Base-by-base conservation (phyloP, 1,140 invertebrate genomes). In the Watersipora subatra region DNA sequence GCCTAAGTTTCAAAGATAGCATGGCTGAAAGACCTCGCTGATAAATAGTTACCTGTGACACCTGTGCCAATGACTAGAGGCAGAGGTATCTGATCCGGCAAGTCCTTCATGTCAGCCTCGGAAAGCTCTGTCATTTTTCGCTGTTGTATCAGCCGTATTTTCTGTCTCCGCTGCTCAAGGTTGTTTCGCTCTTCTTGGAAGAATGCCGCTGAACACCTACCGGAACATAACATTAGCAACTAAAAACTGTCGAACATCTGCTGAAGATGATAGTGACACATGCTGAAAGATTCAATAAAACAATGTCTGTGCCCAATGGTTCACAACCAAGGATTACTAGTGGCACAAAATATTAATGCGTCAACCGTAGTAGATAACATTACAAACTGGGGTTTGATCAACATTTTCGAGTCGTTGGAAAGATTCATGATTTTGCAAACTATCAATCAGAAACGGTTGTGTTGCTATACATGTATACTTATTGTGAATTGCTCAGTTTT, bases 41-140 rank as follows among this genome's bases (percentile, higher is more conserved):
- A n/a, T n/a, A n/a, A n/a, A n/a, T n/a, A n/a, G 34, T 46, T 73
- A 69, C 91, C 92, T 46, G 91, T 85, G 0, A 98, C 94, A 85
- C 96, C 97, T 34, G 92, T 96, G 24, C 96, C 96, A 72, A 99
- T 90, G 19, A 96, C 91, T 64, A 97, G 82, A 68, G 95, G 92
- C 76, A 97, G 85, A 2, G 96, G 96, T 72, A 80, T 93, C 83
- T 97, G 92, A 68, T 90, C 85, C 12, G 96, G 96, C 69, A 99
- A 84, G 82, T 98, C 95, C 82, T 92, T 91, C 71, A 85, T 85
- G 64, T 88, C 85, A 62, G 82, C 65, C 25, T 67, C 69, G 59
- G 62, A 83, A 20, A 87, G 79, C 76, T 94, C 91, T n/a, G 86
- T 86, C 19, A 87, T 84, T 83, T 97, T 97, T 64, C 93, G 84